Conservation (phyloP, 2,113 vertebrate genomes). For the Saguinus midas region DNA sequence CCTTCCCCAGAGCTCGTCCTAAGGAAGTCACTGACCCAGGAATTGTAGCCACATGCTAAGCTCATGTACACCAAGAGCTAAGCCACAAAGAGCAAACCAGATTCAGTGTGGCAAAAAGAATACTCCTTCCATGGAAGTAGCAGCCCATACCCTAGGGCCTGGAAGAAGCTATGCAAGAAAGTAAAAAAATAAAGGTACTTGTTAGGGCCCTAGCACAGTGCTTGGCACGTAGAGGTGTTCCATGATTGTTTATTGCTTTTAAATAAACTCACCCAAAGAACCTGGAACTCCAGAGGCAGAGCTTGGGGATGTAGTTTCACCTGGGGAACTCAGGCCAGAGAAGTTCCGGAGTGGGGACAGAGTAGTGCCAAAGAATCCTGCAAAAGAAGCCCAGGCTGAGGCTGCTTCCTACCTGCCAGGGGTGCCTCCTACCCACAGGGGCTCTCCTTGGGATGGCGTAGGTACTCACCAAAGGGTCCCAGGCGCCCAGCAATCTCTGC, state of each 20-base stretch:
- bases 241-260: not conserved
- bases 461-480: slow-evolving; percentile 76
- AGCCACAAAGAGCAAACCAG: slow-evolving; percentile 1
- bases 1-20: slow-evolving; percentile 6
- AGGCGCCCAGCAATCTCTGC: slow-evolving; percentile 75
- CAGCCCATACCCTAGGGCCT: not conserved
- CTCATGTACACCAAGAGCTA: not conserved
- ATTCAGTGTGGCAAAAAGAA: not conserved
- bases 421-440: not conserved
- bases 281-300: slow-evolving; percentile 34
- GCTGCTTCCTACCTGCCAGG: not conserved
- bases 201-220: not conserved
- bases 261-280: slow-evolving; percentile 62
- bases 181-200: not conserved
- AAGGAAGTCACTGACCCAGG: not conserved
- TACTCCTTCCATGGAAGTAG: not conserved
- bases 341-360: slow-evolving; percentile 66
- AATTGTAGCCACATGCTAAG: not conserved
- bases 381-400: not conserved
- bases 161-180: not conserved
- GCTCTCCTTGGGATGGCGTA: not conserved
- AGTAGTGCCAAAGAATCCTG: slow-evolving; percentile 78
- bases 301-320: not conserved
- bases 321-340: slow-evolving; percentile 23
- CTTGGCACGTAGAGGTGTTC: not conserved